A percentile compares a stretch with the other conserved stretches of the same genome.
These are phyloP conservation scores for Geothlypis trichas DNA, from an alignment of 2,113 vertebrate genomes.

Conservation along the genomic window DNA sequence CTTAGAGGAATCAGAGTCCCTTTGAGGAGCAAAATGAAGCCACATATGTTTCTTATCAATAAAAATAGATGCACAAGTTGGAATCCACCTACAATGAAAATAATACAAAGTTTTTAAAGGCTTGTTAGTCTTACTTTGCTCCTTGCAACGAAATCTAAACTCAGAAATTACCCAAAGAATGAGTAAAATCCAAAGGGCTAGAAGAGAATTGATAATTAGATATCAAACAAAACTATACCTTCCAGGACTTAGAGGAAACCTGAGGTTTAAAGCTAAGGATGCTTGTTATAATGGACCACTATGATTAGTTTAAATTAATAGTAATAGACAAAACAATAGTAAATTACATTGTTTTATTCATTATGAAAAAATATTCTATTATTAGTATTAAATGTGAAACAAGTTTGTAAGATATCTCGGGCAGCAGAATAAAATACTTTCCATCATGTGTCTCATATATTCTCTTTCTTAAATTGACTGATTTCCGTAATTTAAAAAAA, in stretches of 20 bases:
- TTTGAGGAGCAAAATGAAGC: conserved; percentile 77
- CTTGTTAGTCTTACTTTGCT: not conserved
- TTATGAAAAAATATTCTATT: not conserved
- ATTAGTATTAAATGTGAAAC: not conserved
- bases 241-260: not conserved
- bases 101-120: not conserved
- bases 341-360: not conserved
- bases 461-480: not conserved
- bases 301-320: not conserved
- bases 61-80: conserved; percentile 81
- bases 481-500: not conserved
- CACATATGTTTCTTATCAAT: conserved; percentile 70
- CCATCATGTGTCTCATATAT: not conserved
- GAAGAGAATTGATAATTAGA: not conserved
- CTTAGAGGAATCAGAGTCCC: conserved; percentile 52
- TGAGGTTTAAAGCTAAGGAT: not conserved
- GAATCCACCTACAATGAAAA: conserved; percentile 84
- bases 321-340: not conserved
- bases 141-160: not conserved
- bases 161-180: not conserved
- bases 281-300: not conserved
- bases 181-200: not conserved
- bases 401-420: not conserved
- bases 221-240: not conserved
- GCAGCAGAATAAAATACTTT: not conserved